These are phyloP conservation scores for Bujurquina vittata DNA, from an alignment of 2,113 vertebrate species.

Conservation along the genomic window DNA sequence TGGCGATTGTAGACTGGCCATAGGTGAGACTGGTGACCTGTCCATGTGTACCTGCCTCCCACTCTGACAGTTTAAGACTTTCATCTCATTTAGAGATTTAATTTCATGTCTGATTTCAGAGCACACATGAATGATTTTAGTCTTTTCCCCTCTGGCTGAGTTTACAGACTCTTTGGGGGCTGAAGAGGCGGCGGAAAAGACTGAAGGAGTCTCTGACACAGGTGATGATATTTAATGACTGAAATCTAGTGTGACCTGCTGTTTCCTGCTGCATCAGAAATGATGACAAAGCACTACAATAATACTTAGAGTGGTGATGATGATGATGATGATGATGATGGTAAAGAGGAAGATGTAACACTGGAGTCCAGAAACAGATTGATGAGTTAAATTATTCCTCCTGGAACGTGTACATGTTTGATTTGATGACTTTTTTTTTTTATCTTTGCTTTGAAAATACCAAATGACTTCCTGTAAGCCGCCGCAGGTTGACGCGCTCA, in stretches of 20 bases:
- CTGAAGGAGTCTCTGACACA: neutral
- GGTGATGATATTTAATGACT: neutral
- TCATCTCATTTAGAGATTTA: no score
- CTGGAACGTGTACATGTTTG: slow-evolving; percentile 55
- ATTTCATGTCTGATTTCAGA: neutral
- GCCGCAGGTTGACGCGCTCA: accelerated
- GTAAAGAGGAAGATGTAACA: slow-evolving; percentile 34
- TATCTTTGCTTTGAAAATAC: slow-evolving; percentile 1
- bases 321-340: neutral
- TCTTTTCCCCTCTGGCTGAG: neutral
- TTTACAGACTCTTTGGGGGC: neutral
- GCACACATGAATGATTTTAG: neutral
- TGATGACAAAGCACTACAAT: neutral
- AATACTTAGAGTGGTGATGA: neutral
- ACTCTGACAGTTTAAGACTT: no score
- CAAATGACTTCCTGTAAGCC: neutral
- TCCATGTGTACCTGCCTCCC: no score
- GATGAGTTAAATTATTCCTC: slow-evolving; percentile 60
- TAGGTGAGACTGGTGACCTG: no score
- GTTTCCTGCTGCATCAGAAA: neutral
- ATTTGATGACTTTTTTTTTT: slow-evolving; percentile 23
- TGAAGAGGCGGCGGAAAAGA: neutral
- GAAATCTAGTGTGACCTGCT: neutral
- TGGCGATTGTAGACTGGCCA: no score
- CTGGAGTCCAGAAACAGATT: slow-evolving; percentile 49